Evolutionary conservation across 2,113 vertebrate species (phyloP).

Genomic region (Scalopus aquaticus): DNA sequence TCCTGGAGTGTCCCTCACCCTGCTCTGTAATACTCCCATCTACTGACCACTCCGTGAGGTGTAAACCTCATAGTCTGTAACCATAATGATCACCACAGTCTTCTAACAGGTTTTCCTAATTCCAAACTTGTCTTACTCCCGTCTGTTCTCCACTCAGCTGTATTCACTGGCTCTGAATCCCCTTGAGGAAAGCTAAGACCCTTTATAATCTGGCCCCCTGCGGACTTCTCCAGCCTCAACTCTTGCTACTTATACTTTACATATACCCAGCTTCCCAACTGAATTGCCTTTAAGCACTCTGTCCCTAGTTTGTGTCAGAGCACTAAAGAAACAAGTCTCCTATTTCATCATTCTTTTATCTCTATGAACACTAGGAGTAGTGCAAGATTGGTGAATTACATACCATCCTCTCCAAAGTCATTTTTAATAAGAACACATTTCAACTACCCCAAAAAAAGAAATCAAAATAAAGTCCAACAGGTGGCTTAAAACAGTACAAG

Average conservation of each 20-base stretch:
- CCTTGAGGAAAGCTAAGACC: background rate
- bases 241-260: background rate
- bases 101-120: background rate
- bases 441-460: constrained; percentile 63
- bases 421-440: constrained; percentile 70
- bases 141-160: background rate
- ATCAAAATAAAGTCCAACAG: constrained; percentile 78
- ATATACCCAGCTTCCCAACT: background rate
- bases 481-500: constrained; percentile 69
- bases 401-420: constrained; percentile 35
- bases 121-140: background rate
- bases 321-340: background rate
- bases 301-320: background rate
- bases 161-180: background rate
- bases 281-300: background rate
- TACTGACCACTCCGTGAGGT: background rate
- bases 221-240: background rate
- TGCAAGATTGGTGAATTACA: constrained; percentile 27
- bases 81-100: background rate
- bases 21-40: too few species aligned
- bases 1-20: too few species aligned
- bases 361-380: background rate
- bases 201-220: background rate
- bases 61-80: background rate
- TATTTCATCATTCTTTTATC: background rate